Evolutionary conservation across 2,113 vertebrate genomes (phyloP).

Genomic region (Stigmatopora argus): DNA sequence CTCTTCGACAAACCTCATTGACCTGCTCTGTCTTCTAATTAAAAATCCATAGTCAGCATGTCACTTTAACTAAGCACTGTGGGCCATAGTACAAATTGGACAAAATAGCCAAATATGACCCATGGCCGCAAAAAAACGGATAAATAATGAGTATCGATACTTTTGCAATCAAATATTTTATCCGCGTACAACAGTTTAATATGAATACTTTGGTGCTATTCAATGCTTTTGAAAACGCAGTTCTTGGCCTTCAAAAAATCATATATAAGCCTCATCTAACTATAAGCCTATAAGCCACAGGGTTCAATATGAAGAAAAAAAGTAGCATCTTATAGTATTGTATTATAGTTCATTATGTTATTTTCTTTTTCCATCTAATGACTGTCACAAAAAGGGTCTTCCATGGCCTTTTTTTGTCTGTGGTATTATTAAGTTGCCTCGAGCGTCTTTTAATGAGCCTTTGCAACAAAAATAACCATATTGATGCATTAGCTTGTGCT

Average conservation of each 20-base stretch:
- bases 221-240: too few relatives aligned
- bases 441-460: slow-evolving; percentile 60
- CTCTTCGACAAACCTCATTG: slow-evolving; percentile 15
- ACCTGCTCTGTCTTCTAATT: slow-evolving; percentile 31
- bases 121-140: neutral
- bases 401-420: slow-evolving; percentile 44
- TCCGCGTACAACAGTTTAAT: too few relatives aligned
- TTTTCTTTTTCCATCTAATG: slow-evolving; percentile 6
- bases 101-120: neutral
- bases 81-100: slow-evolving; percentile 4
- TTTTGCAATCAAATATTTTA: too few relatives aligned
- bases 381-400: slow-evolving; percentile 9
- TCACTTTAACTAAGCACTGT: slow-evolving; percentile 1
- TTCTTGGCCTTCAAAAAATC: too few relatives aligned
- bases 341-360: too few relatives aligned
- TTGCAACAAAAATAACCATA: slow-evolving; percentile 51
- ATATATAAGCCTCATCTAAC: too few relatives aligned
- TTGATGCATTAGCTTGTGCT: slow-evolving; percentile 31
- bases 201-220: too few relatives aligned
- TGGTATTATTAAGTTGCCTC: slow-evolving; percentile 51
- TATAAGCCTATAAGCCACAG: too few relatives aligned
- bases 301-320: too few relatives aligned
- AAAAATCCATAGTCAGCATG: slow-evolving; percentile 17
- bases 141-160: too few relatives aligned
- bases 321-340: too few relatives aligned